Conservation (phyloP, 2,113 vertebrate species). For the Oncorhynchus masou region DNA sequence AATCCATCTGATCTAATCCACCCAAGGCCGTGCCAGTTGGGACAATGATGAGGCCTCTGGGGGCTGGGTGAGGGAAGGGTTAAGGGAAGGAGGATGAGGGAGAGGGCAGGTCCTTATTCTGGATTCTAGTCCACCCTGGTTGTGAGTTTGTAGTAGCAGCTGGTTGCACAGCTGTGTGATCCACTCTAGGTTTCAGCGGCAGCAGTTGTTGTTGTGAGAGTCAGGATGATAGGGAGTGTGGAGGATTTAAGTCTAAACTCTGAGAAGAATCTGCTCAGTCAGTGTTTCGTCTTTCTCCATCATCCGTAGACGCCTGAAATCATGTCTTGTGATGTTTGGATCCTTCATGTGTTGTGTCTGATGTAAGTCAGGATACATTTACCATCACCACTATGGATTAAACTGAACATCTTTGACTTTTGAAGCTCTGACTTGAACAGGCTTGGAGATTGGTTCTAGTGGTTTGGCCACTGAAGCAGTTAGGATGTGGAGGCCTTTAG, state of each 20-base stretch:
- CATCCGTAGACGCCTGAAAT: slow-evolving; percentile 28
- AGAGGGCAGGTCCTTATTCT: slow-evolving; percentile 37
- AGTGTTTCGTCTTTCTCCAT: slow-evolving; percentile 35
- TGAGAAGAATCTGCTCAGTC: slow-evolving; percentile 40
- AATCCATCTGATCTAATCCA: slow-evolving; percentile 58
- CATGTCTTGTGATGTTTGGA: slow-evolving; percentile 35
- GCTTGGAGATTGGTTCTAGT: background rate
- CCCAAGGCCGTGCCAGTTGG: slow-evolving; percentile 56
- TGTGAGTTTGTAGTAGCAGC: slow-evolving; percentile 25
- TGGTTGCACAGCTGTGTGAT: slow-evolving; percentile 34
- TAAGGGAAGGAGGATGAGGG: background rate
- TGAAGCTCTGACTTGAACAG: slow-evolving; percentile 4
- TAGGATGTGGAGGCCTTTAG: background rate
- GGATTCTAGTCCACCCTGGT: slow-evolving; percentile 2
- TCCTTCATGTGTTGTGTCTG: slow-evolving; percentile 12
- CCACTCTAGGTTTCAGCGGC: slow-evolving; percentile 32
- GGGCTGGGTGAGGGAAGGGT: background rate
- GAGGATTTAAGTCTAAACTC: slow-evolving; percentile 42
- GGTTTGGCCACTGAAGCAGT: background rate
- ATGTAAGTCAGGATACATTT: background rate
- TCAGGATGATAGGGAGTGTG: slow-evolving; percentile 22
- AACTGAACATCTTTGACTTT: background rate
- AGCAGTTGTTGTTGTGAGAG: background rate
- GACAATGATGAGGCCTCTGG: slow-evolving; percentile 47
- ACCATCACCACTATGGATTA: background rate